A percentile compares a stretch with the other conserved stretches of the same genome.
Evolutionary conservation across 2,113 vertebrate species (phyloP).

Genomic region (Cairina moschata): DNA sequence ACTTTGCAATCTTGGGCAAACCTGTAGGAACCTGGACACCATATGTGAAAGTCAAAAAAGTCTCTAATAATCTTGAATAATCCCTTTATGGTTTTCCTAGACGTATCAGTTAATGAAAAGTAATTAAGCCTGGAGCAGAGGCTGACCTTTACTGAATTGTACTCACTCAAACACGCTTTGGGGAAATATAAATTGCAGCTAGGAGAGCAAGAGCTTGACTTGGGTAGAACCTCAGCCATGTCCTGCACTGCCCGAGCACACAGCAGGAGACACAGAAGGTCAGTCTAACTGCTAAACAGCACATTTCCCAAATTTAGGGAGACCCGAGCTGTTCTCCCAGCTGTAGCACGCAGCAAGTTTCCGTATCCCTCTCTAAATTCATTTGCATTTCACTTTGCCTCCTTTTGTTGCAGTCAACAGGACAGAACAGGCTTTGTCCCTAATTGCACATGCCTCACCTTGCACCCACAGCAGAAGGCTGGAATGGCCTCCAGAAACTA

Average conservation of each 20-base stretch:
- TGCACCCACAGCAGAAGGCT: not conserved
- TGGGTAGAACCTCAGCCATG: not conserved
- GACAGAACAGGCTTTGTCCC: not conserved
- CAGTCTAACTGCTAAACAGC: not conserved
- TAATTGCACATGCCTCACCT: not conserved
- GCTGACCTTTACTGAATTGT: not conserved
- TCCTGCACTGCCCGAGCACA: not conserved
- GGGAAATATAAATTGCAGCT: not conserved
- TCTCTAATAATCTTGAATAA: not conserved
- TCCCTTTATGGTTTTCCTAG: not conserved
- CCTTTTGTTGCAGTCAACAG: fast-evolving
- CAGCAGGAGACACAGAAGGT: fast-evolving
- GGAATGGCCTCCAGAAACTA: not conserved
- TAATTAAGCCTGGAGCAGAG: not conserved
- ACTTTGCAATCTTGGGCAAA: not conserved
- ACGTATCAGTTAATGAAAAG: not conserved
- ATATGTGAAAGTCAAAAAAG: not conserved
- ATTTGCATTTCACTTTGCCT: not conserved
- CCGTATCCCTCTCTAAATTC: not conserved
- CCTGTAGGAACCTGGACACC: not conserved
- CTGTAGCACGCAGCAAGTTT: not conserved
- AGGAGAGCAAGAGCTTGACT: not conserved
- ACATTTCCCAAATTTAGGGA: not conserved
- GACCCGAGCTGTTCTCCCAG: not conserved
- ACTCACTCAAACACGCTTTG: not conserved